These are phyloP conservation scores for Acronicta leporina DNA, from an alignment of 2,888 invertebrate species.

Conservation along the genomic window DNA sequence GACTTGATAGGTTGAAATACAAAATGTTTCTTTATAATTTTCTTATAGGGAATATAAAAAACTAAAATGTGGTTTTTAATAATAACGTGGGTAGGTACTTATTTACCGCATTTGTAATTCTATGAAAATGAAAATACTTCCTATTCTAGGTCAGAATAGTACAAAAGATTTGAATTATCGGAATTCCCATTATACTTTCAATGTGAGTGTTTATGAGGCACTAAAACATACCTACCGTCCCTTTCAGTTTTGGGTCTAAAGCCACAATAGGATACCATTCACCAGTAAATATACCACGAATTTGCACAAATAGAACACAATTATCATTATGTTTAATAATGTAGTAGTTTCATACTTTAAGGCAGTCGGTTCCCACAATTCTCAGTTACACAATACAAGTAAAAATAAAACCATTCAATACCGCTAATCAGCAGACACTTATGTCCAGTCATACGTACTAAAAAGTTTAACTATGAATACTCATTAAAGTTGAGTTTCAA, in stretches of 20 bases:
- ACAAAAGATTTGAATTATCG: slow-evolving; percentile 1
- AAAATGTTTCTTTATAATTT: not conserved
- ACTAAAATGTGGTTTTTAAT: not conserved
- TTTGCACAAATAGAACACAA: slow-evolving; percentile 14
- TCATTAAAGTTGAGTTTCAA: slow-evolving; percentile 59
- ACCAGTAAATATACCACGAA: slow-evolving; percentile 5
- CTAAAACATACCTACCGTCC: slow-evolving; percentile 18
- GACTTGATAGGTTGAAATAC: slow-evolving; percentile 11
- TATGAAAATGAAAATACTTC: not conserved
- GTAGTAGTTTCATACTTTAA: slow-evolving; percentile 6
- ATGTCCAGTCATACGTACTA: slow-evolving; percentile 61
- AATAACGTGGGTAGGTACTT: not conserved
- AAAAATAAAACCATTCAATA: slow-evolving; percentile 53
- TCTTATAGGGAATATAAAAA: not conserved
- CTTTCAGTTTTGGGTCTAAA: slow-evolving; percentile 8
- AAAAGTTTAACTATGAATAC: slow-evolving; percentile 61
- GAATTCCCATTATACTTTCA: slow-evolving; percentile 1
- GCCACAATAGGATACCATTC: slow-evolving; percentile 21
- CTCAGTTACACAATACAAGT: slow-evolving; percentile 36
- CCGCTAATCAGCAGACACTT: slow-evolving; percentile 53
- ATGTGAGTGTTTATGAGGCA: slow-evolving; percentile 25
- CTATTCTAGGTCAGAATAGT: not conserved
- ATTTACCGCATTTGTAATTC: not conserved
- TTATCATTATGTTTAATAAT: slow-evolving; percentile 20
- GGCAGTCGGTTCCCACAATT: slow-evolving; percentile 28